phyloP scores from a whole-genome alignment of 2,797 vertebrate genomes.

The Cossypha niveicapilla region DNA sequence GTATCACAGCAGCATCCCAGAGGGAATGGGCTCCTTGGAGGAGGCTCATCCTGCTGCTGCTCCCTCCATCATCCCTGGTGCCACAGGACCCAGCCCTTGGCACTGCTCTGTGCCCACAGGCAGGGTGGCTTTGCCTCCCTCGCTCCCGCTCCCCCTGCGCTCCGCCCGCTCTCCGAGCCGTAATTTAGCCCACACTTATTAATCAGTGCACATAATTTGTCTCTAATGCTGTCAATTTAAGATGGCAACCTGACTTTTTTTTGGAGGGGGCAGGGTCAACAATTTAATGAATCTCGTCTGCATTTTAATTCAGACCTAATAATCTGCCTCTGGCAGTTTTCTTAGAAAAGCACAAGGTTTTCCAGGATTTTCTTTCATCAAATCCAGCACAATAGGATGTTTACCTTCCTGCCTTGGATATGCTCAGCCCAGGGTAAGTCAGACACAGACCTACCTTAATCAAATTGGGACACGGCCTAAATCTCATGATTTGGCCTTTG shows the following conservation, averaged over 20 bases:
- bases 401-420: conserved; percentile 49
- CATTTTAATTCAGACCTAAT: conserved; percentile 79
- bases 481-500: neutral
- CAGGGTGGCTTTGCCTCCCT: neutral
- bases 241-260: conserved; percentile 75
- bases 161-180: neutral
- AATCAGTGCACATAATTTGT: conserved; percentile 77
- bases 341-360: conserved; percentile 41
- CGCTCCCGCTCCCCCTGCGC: neutral
- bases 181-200: conserved; percentile 69
- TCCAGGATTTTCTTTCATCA: conserved; percentile 63
- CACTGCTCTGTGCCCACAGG: neutral
- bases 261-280: conserved; percentile 76
- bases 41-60: neutral
- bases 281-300: conserved; percentile 79
- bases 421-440: neutral
- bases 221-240: conserved; percentile 78
- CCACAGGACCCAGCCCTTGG: neutral
- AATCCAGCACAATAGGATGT: conserved; percentile 55
- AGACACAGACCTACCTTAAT: neutral
- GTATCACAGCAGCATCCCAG: fast-evolving
- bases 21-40: neutral
- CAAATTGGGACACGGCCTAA: neutral
- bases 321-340: conserved; percentile 74
- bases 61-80: fast-evolving